Base-by-base conservation (phyloP, 2,888 invertebrate species). In the Pilophorus perplexus region DNA sequence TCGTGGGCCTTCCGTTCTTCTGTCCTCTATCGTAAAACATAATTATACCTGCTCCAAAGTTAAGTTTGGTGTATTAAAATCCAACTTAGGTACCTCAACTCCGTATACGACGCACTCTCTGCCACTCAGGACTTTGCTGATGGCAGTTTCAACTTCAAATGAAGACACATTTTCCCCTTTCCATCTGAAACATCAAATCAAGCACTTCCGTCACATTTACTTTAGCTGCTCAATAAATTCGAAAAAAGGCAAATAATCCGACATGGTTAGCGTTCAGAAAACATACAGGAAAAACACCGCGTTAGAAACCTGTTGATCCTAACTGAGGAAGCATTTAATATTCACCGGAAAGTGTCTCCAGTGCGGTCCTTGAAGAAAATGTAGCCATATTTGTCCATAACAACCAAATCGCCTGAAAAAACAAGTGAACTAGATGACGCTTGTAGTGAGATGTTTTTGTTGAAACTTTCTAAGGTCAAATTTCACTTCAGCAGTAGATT, bases 91-190 rank as follows among this genome's bases (percentile, higher is more conserved):
- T 42, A 93, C 87, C 81, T 91, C 87, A 4, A 98, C 96, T 8
- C 99, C 99, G 75, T 93, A 98, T 5, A 94, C 95, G 10, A 92
- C 88, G 23, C 90, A 90, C 77, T 97, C 96, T 74, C 88, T 85
- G 74, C 93, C 88, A 67, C 85, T 84, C 4, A 89, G 81, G 50
- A 89, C 80, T 75, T 89, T 89, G 72, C 92, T 93, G 42, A 97
- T 83, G 71, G 92, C 87, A 3, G 88, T 92, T 79, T 99, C 98
- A 6, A 99, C 90, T 80, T 99, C 99, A 1, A 93, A 90, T 5
- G 99, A 99, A 40, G 95, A 94, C 1, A 99, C 97, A 78, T 99
- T 99, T 80, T 99, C 99, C 6, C 99, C 98, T 76, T 94, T 92
- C 95, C 95, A 96, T 57, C 96, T 84, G 70, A 38, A 55, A 55